Evolutionary conservation across 1,140 invertebrate genomes (phyloP).

Genomic region (Condylostylus longicornis): DNA sequence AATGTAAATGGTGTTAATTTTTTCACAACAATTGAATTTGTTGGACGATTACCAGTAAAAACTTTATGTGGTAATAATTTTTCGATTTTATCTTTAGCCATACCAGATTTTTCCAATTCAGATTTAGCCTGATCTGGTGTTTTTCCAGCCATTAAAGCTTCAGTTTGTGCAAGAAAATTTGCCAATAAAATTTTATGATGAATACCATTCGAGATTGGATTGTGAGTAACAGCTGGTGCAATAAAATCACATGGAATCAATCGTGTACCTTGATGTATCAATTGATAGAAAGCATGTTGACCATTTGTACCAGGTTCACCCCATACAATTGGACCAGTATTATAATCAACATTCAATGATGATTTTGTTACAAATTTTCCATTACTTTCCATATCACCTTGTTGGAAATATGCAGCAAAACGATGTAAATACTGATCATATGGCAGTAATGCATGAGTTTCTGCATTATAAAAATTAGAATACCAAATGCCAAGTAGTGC

Average conservation of each 20-base stretch:
- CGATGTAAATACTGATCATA: slow-evolving; percentile 98
- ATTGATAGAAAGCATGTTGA: slow-evolving; percentile 96
- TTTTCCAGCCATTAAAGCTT: slow-evolving; percentile 91
- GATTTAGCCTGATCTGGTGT: slow-evolving; percentile 54
- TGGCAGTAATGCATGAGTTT: slow-evolving; percentile 90
- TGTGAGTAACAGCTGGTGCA: slow-evolving; percentile 82
- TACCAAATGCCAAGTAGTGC: slow-evolving; percentile 95
- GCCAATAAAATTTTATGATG: slow-evolving; percentile 84
- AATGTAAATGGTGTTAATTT: slow-evolving; percentile 87
- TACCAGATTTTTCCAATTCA: slow-evolving; percentile 58
- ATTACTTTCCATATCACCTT: slow-evolving; percentile 99
- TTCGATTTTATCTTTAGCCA: slow-evolving; percentile 53
- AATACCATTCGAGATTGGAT: slow-evolving; percentile 63
- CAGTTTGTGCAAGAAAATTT: slow-evolving; percentile 98
- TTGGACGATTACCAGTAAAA: slow-evolving; percentile 93
- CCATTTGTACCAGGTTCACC: slow-evolving; percentile 99
- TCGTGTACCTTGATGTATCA: slow-evolving; percentile 65
- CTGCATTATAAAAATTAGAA: slow-evolving; percentile 83
- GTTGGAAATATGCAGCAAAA: slow-evolving; percentile 99
- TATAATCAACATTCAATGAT: slow-evolving; percentile 60
- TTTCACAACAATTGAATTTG: slow-evolving; percentile 92
- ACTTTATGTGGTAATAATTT: slow-evolving; percentile 90
- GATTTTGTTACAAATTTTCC: slow-evolving; percentile 85
- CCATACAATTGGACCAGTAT: slow-evolving; percentile 86
- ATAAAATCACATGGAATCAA: slow-evolving; percentile 96